These are phyloP conservation scores for Phymastichus coffea DNA, from an alignment of 1,140 invertebrate genomes.

Conservation along the genomic window DNA sequence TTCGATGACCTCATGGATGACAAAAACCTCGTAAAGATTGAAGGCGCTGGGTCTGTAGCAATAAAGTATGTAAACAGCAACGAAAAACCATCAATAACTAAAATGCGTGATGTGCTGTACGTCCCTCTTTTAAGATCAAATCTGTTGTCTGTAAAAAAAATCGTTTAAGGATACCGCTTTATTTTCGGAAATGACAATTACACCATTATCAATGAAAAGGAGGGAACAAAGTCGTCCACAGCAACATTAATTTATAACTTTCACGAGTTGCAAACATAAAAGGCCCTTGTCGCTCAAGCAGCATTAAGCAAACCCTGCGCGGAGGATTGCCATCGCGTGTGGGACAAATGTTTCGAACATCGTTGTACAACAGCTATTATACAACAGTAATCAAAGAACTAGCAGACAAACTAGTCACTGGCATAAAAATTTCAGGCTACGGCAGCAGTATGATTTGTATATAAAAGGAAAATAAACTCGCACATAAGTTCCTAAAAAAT, in stretches of 20 bases:
- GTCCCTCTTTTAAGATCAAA: too few relatives aligned
- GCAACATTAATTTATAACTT: not conserved
- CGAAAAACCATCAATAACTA: not conserved
- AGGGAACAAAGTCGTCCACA: not conserved
- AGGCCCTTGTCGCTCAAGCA: not conserved
- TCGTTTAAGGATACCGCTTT: not conserved
- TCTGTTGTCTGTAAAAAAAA: constrained; percentile 8
- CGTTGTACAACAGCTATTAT: not conserved
- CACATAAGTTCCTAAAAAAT: not conserved
- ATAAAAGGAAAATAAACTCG: not conserved
- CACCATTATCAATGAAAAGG: not conserved
- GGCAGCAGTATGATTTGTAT: not conserved
- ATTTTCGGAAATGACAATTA: not conserved
- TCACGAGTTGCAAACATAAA: constrained; percentile 1
- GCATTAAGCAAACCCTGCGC: not conserved
- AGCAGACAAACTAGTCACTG: too few relatives aligned
- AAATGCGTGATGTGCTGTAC: too few relatives aligned
- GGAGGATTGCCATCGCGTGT: not conserved
- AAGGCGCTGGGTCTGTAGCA: constrained; percentile 1
- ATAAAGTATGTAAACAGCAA: not conserved
- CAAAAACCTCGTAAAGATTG: not conserved
- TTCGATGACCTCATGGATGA: constrained; percentile 12
- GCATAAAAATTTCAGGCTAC: not conserved
- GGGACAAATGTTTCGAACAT: too few relatives aligned
- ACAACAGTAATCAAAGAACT: not conserved